phyloP scores from a whole-genome alignment of 2,113 vertebrate species.

The Phodopus roborovskii region DNA sequence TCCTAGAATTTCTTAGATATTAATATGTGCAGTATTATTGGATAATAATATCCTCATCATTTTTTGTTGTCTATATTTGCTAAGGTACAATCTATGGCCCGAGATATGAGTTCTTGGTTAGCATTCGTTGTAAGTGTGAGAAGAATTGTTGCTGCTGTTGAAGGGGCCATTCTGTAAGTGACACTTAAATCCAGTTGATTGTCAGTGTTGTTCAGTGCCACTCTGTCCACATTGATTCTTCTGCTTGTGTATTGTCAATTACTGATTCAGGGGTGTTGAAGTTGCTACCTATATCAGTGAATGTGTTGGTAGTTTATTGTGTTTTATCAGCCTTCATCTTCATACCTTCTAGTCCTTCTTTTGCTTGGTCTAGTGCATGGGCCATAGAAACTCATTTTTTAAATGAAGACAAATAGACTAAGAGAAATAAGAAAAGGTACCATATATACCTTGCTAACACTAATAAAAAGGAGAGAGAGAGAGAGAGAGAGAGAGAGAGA shows the following conservation, averaged over 20 bases:
- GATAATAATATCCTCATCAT: not conserved
- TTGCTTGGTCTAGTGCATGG: not conserved
- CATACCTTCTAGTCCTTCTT: not conserved
- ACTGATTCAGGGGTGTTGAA: not conserved
- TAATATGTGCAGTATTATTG: not conserved
- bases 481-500: not conserved
- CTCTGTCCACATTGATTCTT: not conserved
- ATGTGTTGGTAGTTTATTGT: not conserved
- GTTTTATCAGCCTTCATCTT: not conserved
- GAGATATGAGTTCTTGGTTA: not conserved
- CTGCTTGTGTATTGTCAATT: not conserved
- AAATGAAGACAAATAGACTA: not conserved
- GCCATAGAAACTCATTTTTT: not conserved
- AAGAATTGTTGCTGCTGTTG: not conserved
- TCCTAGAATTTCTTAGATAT: not conserved
- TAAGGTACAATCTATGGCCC: slow-evolving; percentile 6
- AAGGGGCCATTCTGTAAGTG: not conserved
- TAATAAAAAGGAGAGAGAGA: slow-evolving; percentile 21
- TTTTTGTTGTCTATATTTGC: not conserved
- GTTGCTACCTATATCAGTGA: not conserved
- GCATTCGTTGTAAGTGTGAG: not conserved
- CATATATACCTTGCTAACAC: not conserved
- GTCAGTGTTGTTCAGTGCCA: not conserved
- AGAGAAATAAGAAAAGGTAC: slow-evolving; percentile 23
- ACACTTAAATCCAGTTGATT: not conserved